Conservation (phyloP, 2,797 vertebrate species). For the Emydoidea blandingii region DNA sequence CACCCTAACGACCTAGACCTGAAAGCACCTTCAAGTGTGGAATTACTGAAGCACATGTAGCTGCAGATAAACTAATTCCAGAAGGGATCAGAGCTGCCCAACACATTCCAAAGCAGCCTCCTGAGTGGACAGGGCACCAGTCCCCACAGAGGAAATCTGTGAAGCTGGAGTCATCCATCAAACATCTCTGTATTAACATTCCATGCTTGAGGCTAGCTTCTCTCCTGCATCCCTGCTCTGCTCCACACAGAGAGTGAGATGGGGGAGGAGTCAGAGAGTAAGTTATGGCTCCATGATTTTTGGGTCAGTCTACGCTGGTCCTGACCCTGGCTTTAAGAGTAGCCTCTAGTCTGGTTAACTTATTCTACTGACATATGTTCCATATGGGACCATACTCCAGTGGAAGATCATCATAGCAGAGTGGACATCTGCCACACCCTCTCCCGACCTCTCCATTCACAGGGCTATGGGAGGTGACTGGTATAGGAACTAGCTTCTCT, state of each 20-base stretch:
- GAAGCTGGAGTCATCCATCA: rapidly evolving
- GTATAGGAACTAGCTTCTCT: background rate
- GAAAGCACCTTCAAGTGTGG: background rate
- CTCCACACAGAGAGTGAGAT: background rate
- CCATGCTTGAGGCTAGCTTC: background rate
- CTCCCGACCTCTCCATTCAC: background rate
- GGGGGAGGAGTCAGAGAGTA: background rate
- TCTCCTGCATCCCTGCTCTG: background rate
- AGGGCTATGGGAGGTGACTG: background rate
- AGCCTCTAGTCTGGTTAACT: rapidly evolving
- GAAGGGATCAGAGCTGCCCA: background rate
- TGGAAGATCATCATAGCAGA: background rate
- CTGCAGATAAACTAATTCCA: background rate
- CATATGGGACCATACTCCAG: too few species aligned
- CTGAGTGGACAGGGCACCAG: background rate
- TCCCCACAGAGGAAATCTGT: background rate
- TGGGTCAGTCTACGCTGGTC: background rate
- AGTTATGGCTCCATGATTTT: background rate
- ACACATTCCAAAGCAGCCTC: rapidly evolving
- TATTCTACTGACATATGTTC: too few species aligned
- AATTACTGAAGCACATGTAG: background rate
- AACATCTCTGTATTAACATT: too few species aligned
- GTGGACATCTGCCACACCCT: background rate
- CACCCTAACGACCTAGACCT: background rate
- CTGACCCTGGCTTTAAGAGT: background rate